Base-by-base conservation (phyloP, 2,797 vertebrate genomes). In the Taenioides sp. region DNA sequence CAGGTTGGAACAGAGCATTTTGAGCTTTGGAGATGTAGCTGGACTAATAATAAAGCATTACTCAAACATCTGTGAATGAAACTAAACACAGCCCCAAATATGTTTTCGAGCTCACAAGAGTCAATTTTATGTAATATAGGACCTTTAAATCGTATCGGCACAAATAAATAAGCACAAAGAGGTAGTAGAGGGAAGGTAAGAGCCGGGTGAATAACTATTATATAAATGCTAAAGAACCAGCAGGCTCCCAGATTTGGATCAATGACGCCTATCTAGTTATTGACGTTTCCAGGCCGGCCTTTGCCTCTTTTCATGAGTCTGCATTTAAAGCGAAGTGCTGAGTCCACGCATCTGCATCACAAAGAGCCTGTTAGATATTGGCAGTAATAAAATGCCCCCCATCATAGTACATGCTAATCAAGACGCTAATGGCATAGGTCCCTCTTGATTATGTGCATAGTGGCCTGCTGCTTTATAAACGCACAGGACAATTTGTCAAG, bases 281-380 rank as follows among this genome's bases (percentile, higher is more conserved):
- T 77, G 86, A 90, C 82, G 83, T 86, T 85, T 86, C 79, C 77
- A 69, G 76, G 55, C 79, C 14, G 5, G 11, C 40, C 73, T 83
- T 79, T 74, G 71, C 68, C 72, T 80, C 66, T 27, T 79, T 82
- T 78, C 68, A 61, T 70, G 77, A 80, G 72, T 84, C 27, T 64
- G 73, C 87, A 88, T 86, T 89, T 78, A 80, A 87, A 89, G 84
- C 91, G 79, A 91, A 92, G 88, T 79, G 88, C 89, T 86, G 85
- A 87, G 79, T 75, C 59, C 67, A 66, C 72, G 58, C 57, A 77
- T 83, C 70, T 77, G 73, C 62, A 80, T 71, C 64, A 65, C 17
- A 18, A 83, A 83, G 37, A 75, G 18, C 72, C 54, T 27, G 79
- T n/a, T 50, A 43, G 17, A 22, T 73, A 64, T 71, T 54, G 47